Base-by-base conservation (phyloP, 2,888 invertebrate genomes). In the Leptopterna dolabrata region DNA sequence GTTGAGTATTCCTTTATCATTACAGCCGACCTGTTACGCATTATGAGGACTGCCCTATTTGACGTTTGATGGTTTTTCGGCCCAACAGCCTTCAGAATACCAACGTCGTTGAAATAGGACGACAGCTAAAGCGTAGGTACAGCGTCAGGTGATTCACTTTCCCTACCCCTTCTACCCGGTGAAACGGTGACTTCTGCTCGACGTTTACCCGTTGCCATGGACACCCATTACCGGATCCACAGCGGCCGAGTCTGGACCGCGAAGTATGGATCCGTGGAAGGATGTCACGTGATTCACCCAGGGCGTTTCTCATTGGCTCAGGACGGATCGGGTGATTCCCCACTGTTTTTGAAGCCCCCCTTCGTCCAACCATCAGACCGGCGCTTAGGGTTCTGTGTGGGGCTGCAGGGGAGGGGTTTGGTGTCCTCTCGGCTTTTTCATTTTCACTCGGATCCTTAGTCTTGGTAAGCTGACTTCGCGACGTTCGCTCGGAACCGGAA, bases 371-470 rank as follows among this genome's bases (percentile, higher is more conserved):
- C 63, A 63, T 27, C 63, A 19, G 63, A 24, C 63, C 63, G 63
- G 63, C 63, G 63, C 63, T 63, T 63, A 63, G 63, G 27, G 63
- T 24, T 24, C 63, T 0, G n/a, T n/a, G n/a, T n/a, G n/a, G n/a
- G 63, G 9, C 11, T 19, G 7, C 9, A 7, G 73, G 36, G 73
- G 6, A 19, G 41, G 30, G 2, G 16, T 3, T 3, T 14, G 36
- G 24, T 16, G 27, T 27, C 13, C 19, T 0, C n/a, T 29, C 41
- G 16, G n/a, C 13, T 29, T 30, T 16, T 30, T 41, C 2, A n/a
- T n/a, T 73, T 73, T 73, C 73, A 73, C 73, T 73, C 30, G n/a
- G 71, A 71, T 51, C n/a, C n/a, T n/a, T n/a, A n/a, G n/a, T n/a
- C 63, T 63, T 24, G 24, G 63, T 47, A 24, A 73, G 73, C 41